Conservation (phyloP, 2,888 invertebrate genomes). For the Phymatocera aterrima region DNA sequence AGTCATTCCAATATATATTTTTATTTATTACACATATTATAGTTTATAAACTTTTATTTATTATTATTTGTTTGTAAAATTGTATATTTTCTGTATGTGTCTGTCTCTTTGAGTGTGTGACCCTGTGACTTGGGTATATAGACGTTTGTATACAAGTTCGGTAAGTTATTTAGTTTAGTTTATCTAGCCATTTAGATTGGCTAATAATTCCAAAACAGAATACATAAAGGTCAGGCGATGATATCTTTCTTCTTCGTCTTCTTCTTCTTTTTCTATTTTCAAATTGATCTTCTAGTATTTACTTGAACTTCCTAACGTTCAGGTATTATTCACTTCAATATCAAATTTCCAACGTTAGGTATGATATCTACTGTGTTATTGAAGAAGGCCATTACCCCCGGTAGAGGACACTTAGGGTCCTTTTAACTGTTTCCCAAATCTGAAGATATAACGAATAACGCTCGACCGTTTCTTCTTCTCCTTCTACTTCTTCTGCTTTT, state of each 20-base stretch:
- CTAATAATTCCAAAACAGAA: conserved; percentile 26
- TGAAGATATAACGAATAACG: conserved; percentile 21
- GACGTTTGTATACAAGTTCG: conserved; percentile 40
- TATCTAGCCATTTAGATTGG: neutral
- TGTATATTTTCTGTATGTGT: conserved; percentile 4
- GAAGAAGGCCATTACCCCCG: conserved; percentile 22
- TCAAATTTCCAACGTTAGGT: conserved; percentile 18
- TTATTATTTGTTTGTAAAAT: conserved; percentile 37
- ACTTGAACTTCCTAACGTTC: neutral
- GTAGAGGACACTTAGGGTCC: conserved; percentile 50
- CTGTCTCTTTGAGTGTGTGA: conserved; percentile 39
- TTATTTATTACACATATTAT: conserved; percentile 50
- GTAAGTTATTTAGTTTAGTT: conserved; percentile 24
- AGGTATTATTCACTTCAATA: conserved; percentile 8
- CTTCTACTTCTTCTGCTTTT: too few relatives aligned
- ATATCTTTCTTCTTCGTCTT: too few relatives aligned
- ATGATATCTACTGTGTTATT: too few relatives aligned
- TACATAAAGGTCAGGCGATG: conserved; percentile 17
- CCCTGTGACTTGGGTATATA: conserved; percentile 42
- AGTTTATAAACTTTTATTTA: conserved; percentile 45
- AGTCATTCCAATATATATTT: conserved; percentile 14
- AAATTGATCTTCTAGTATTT: conserved; percentile 9
- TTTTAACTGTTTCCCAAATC: conserved; percentile 52
- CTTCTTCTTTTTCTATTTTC: conserved; percentile 8
- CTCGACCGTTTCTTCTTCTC: conserved; percentile 53